phyloP scores from a whole-genome alignment of 2,888 invertebrate genomes.

The Patella pellucida region DNA sequence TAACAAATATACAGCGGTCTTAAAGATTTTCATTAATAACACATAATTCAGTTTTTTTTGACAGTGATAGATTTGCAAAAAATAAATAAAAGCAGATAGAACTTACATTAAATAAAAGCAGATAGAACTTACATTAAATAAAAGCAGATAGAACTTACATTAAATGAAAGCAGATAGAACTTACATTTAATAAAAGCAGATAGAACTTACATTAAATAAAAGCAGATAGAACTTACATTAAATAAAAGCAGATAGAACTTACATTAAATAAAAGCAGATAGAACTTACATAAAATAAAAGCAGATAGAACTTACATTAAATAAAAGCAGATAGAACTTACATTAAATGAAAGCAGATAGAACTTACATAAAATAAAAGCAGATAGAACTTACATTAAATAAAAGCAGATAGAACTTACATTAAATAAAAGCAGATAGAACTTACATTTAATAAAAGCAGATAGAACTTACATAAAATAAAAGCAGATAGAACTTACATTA shows the following conservation, averaged over 20 bases:
- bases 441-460: slow-evolving; percentile 70
- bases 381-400: slow-evolving; percentile 68
- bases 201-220: slow-evolving; percentile 70
- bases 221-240: slow-evolving; percentile 67
- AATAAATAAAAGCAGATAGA: no score
- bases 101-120: no score
- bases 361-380: slow-evolving; percentile 70
- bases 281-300: slow-evolving; percentile 71
- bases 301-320: slow-evolving; percentile 67
- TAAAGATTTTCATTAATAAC: no score
- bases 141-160: slow-evolving; percentile 64
- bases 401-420: slow-evolving; percentile 64
- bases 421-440: slow-evolving; percentile 50
- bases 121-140: slow-evolving; percentile 68
- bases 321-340: slow-evolving; percentile 59
- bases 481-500: slow-evolving; percentile 67
- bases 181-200: slow-evolving; percentile 70
- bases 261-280: slow-evolving; percentile 69
- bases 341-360: slow-evolving; percentile 60
- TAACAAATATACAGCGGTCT: background rate
- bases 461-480: slow-evolving; percentile 69
- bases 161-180: slow-evolving; percentile 50
- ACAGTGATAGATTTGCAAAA: no score
- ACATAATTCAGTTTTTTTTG: no score
- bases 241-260: slow-evolving; percentile 44